Conservation (phyloP, 2,888 invertebrate genomes). For the Rhingia rostrata region DNA sequence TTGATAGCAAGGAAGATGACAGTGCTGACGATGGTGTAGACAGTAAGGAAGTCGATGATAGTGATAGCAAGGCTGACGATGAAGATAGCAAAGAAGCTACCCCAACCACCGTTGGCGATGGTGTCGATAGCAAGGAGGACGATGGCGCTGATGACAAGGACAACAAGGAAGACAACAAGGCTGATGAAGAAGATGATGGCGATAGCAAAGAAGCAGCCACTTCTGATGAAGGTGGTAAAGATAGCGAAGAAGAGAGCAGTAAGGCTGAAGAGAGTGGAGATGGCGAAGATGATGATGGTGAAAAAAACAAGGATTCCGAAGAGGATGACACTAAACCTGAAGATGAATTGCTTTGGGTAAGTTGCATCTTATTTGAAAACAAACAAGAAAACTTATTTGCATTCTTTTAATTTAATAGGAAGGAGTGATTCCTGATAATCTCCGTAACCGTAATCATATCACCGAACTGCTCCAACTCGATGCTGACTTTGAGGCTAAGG, state of each 20-base stretch:
- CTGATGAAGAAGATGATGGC: slow-evolving; percentile 82
- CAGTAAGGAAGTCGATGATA: slow-evolving; percentile 74
- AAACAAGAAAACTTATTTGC: neutral
- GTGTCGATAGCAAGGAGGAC: slow-evolving; percentile 65
- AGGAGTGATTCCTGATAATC: slow-evolving; percentile 89
- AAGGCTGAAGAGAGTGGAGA: slow-evolving; percentile 32
- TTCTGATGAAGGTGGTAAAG: slow-evolving; percentile 75
- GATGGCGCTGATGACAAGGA: slow-evolving; percentile 75
- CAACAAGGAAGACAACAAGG: slow-evolving; percentile 77
- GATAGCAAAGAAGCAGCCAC: slow-evolving; percentile 74
- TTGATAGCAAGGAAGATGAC: slow-evolving; percentile 77
- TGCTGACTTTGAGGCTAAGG: slow-evolving; percentile 88
- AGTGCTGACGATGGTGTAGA: slow-evolving; percentile 77
- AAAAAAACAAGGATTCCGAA: slow-evolving; percentile 78
- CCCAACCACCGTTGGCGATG: slow-evolving; percentile 68
- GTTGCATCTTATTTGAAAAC: slow-evolving; percentile 49
- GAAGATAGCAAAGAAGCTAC: slow-evolving; percentile 78
- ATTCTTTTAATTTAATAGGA: slow-evolving; percentile 83
- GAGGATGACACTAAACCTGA: slow-evolving; percentile 85
- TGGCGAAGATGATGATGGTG: slow-evolving; percentile 78
- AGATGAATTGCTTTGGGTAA: slow-evolving; percentile 86
- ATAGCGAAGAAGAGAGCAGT: slow-evolving; percentile 77
- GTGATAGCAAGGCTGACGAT: slow-evolving; percentile 80
- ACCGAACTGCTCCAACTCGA: slow-evolving; percentile 91
- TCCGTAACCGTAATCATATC: slow-evolving; percentile 91